phyloP scores from a whole-genome alignment of 2,113 vertebrate species.

The Campylorhamphus procurvoides region DNA sequence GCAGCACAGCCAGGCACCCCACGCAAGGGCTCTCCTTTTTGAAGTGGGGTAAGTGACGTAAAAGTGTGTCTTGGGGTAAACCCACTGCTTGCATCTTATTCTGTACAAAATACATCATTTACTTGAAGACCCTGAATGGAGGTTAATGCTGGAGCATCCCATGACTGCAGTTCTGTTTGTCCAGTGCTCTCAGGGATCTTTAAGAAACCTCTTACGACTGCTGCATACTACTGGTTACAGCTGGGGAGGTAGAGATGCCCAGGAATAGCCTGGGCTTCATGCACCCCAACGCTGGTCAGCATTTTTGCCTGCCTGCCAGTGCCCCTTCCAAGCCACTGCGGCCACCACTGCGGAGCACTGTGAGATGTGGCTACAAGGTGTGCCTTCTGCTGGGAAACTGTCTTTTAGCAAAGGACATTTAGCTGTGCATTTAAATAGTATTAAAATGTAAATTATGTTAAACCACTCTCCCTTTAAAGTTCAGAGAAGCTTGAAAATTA shows the following conservation, averaged over 20 bases:
- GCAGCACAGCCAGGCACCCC: neutral
- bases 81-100: neutral
- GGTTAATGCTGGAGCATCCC: neutral
- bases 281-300: fast-evolving
- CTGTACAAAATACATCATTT: neutral
- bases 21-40: neutral
- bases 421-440: neutral
- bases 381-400: neutral
- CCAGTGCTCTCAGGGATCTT: neutral
- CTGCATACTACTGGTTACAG: neutral
- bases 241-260: neutral
- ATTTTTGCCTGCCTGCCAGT: neutral
- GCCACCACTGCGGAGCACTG: fast-evolving
- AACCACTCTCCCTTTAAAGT: neutral
- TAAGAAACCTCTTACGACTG: neutral
- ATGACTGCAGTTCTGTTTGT: neutral
- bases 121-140: neutral
- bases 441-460: neutral
- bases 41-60: neutral
- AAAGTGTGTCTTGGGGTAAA: neutral
- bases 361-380: neutral
- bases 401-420: neutral
- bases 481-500: neutral
- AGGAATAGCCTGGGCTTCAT: neutral
- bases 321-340: fast-evolving